Conservation (phyloP, 1,140 invertebrate species). For the Wiebesia pumilae region DNA sequence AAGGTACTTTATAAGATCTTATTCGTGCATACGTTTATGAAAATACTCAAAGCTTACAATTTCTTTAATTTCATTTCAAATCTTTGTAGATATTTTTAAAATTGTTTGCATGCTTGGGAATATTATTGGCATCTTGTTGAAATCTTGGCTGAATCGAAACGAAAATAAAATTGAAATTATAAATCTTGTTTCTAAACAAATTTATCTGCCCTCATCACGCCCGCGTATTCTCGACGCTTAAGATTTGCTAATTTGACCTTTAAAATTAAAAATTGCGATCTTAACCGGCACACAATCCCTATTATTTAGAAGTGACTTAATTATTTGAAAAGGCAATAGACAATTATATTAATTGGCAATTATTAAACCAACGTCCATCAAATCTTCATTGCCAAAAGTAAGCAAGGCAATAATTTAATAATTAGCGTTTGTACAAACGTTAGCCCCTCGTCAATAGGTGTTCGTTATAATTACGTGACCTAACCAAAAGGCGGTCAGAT, state of each 20-base stretch:
- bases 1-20: neutral
- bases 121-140: too few relatives aligned
- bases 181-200: too few relatives aligned
- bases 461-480: neutral
- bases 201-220: too few relatives aligned
- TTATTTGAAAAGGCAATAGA: neutral
- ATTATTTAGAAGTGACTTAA: too few relatives aligned
- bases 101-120: too few relatives aligned
- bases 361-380: neutral
- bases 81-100: too few relatives aligned
- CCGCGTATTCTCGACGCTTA: too few relatives aligned
- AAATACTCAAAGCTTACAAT: neutral
- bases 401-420: neutral
- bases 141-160: too few relatives aligned
- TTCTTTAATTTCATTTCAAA: neutral
- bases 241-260: too few relatives aligned
- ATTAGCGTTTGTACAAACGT: neutral
- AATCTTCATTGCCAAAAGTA: neutral
- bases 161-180: too few relatives aligned
- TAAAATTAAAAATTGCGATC: too few relatives aligned
- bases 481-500: neutral
- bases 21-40: neutral
- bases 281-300: too few relatives aligned
- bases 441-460: neutral
- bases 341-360: neutral